Evolutionary conservation across 2,113 vertebrate genomes (phyloP), one percentile per base, ranked within the genome.

Genomic region (Raja brachyura): DNA sequence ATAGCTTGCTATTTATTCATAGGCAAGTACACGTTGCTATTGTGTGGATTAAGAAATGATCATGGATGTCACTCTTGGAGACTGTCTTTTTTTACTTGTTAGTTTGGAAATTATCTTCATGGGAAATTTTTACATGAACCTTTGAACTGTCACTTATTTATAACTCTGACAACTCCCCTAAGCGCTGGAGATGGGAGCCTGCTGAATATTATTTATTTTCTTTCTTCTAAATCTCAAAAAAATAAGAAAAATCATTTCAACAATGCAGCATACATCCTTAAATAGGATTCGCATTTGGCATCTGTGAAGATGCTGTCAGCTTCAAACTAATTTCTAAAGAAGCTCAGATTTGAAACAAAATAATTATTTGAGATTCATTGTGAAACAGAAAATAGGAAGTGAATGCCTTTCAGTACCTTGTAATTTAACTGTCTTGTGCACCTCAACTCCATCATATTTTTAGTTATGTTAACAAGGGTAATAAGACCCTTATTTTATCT

Each of bases 351-450:
- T 92, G 73, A 73, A 73, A 70, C 10, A 39, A 33, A 92, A 3
- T 92, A 92, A 73, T 92, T 92, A 92, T 74, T 70, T 70, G 70
- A 39, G 90, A 92, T 92, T 25, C 33, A 92, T 92, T 73, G 33
- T 70, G 33, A 3, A 73, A 48, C 10, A 73, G 33, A 73, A 54
- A 73, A 92, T n/a, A 5, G 66, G 54, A 73, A 73, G 68, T 74
- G 14, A 92, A 92, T 73, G 68, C 66, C 70, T 92, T 92, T 92
- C 39, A 70, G 33, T 68, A 92, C 8, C 9, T 74, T 92, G 68
- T 22, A 92, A 92, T 92, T 92, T 54, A 54, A 25, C 90, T 73
- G 63, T 92, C 90, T 92, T 73, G 48, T 54, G 33, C 13, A 54
- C 39, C 39, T 25, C 8, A 92, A 74, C 73, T 22, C 68, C 16